Percentiles rank a stretch among this genome's conserved stretches.
Conservation (phyloP, 2,888 invertebrate species). For the Agrotis puta region DNA sequence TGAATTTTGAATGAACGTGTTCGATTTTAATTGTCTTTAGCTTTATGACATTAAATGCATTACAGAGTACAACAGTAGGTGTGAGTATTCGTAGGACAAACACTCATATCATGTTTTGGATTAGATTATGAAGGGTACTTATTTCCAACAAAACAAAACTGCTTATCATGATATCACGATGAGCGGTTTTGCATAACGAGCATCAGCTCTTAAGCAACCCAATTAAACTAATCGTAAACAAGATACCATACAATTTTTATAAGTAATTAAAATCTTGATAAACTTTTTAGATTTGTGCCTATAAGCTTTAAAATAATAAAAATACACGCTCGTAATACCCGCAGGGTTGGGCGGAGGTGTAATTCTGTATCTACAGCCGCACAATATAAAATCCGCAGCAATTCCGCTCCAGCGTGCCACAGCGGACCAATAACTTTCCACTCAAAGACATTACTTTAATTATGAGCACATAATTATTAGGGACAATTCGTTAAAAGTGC, state of each 20-base stretch:
- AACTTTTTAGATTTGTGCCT: slow-evolving; percentile 14
- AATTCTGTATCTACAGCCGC: neutral
- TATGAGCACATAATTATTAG: slow-evolving; percentile 59
- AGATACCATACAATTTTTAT: slow-evolving; percentile 9
- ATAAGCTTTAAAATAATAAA: slow-evolving; percentile 4
- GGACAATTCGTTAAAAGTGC: slow-evolving; percentile 66
- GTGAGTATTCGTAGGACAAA: neutral
- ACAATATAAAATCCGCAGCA: slow-evolving; percentile 14
- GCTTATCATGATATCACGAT: slow-evolving; percentile 1
- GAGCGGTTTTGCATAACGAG: slow-evolving; percentile 4
- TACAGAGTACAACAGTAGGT: neutral
- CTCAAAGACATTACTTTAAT: slow-evolving; percentile 61
- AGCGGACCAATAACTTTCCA: slow-evolving; percentile 54
- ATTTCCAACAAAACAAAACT: slow-evolving; percentile 2
- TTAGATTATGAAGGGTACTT: no score
- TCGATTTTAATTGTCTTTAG: slow-evolving; percentile 41
- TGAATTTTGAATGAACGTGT: slow-evolving; percentile 53
- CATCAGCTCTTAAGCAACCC: slow-evolving; percentile 4
- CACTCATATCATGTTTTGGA: neutral
- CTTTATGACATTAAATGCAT: slow-evolving; percentile 28
- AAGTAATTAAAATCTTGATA: slow-evolving; percentile 13
- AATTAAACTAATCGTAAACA: slow-evolving; percentile 16
- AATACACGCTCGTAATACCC: neutral
- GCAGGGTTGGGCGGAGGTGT: neutral
- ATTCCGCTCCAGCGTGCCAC: slow-evolving; percentile 24